Percentiles rank a stretch among this genome's conserved stretches.
phyloP scores from a whole-genome alignment of 1,140 invertebrate genomes.

The Microplitis mediator region DNA sequence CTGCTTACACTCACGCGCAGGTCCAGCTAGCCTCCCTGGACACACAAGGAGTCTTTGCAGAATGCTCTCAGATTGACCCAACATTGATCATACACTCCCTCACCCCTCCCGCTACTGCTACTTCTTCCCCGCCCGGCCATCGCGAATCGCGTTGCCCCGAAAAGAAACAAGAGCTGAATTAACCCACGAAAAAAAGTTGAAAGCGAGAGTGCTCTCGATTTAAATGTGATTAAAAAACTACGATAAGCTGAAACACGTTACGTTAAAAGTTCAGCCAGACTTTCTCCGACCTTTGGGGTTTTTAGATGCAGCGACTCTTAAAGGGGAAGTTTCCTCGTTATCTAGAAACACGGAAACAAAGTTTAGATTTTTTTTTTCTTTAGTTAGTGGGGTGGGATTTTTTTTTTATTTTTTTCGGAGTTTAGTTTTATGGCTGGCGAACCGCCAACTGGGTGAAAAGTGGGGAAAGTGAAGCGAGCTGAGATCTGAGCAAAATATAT shows the following conservation, averaged over 20 bases:
- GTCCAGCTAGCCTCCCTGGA: slow-evolving; percentile 45
- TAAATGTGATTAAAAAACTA: slow-evolving; percentile 30
- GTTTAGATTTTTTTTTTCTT: slow-evolving; percentile 39
- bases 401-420: slow-evolving; percentile 27
- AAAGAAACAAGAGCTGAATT: background rate
- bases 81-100: background rate
- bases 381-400: background rate
- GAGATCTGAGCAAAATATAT: slow-evolving; percentile 43
- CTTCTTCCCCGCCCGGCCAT: too few relatives aligned
- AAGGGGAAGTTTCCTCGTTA: slow-evolving; percentile 58
- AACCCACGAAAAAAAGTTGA: slow-evolving; percentile 1
- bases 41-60: slow-evolving; percentile 21
- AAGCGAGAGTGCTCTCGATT: slow-evolving; percentile 32
- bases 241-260: too few relatives aligned
- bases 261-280: too few relatives aligned
- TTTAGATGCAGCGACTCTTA: slow-evolving; percentile 40
- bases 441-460: slow-evolving; percentile 62
- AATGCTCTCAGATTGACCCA: slow-evolving; percentile 3
- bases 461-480: slow-evolving; percentile 58
- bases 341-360: slow-evolving; percentile 42
- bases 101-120: background rate
- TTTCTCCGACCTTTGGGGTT: too few relatives aligned
- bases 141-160: background rate
- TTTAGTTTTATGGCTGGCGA: slow-evolving; percentile 44
- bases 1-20: slow-evolving; percentile 49